phyloP scores from a whole-genome alignment of 2,113 vertebrate genomes.

The Melanerpes formicivorus region DNA sequence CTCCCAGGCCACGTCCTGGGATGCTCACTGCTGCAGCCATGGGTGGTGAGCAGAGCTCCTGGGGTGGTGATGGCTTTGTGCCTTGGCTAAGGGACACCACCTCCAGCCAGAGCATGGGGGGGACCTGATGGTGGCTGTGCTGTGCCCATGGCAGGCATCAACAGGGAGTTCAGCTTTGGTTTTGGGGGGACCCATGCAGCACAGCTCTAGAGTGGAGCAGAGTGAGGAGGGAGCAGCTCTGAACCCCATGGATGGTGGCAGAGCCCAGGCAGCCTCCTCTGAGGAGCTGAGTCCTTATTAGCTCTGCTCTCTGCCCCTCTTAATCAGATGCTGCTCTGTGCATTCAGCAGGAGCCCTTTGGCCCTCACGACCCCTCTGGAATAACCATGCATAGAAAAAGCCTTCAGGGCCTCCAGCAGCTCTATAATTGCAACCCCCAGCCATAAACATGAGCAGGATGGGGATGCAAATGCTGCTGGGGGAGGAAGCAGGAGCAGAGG shows the following conservation, averaged over 20 bases:
- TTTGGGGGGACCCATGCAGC: neutral
- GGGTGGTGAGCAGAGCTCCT: neutral
- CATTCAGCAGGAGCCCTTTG: neutral
- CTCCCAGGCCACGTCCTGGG: neutral
- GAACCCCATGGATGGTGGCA: too few species aligned
- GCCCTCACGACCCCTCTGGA: neutral
- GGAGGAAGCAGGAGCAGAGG: neutral
- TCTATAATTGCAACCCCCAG: neutral
- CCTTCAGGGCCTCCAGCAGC: neutral
- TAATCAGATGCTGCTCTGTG: neutral
- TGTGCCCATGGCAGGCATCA: neutral
- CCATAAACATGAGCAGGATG: neutral
- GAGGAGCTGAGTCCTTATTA: neutral
- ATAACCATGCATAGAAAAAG: neutral
- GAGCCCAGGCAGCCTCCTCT: neutral
- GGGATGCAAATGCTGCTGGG: rapidly evolving
- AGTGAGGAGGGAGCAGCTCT: neutral
- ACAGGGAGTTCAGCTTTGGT: neutral
- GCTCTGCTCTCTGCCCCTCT: neutral
- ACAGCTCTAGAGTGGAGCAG: neutral
- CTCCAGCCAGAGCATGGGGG: rapidly evolving
- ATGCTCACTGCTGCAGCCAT: neutral
- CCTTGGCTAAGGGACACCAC: neutral
- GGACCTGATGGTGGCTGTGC: rapidly evolving
- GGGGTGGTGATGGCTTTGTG: neutral